Conservation (phyloP, 2,797 vertebrate genomes). For the Danio kyathit region DNA sequence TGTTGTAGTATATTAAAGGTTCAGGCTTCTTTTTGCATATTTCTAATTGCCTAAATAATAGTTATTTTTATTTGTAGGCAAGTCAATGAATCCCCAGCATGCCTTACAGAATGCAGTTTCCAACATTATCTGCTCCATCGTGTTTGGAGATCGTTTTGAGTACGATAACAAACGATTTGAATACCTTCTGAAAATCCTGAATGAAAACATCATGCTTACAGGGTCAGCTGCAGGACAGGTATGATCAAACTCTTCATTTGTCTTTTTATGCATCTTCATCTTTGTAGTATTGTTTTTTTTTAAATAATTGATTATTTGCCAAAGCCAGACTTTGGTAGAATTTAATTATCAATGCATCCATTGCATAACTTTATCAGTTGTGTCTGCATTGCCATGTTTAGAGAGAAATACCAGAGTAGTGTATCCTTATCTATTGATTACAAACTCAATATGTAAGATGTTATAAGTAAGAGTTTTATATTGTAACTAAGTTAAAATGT, state of each 20-base stretch:
- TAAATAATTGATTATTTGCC: too few species aligned
- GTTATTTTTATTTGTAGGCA: conserved; percentile 46
- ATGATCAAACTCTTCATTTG: not conserved
- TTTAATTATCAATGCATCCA: too few species aligned
- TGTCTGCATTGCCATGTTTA: too few species aligned
- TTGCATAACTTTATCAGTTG: too few species aligned
- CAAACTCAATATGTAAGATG: not conserved
- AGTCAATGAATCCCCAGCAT: conserved; percentile 52
- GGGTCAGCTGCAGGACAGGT: conserved; percentile 44
- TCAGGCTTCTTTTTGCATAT: not conserved
- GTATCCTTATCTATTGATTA: not conserved
- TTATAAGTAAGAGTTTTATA: too few species aligned
- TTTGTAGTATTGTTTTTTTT: too few species aligned
- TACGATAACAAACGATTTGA: conserved; percentile 51
- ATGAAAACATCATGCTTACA: conserved; percentile 20
- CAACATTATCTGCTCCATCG: conserved; percentile 68
- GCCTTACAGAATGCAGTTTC: conserved; percentile 58
- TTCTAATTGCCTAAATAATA: not conserved
- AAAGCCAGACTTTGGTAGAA: too few species aligned
- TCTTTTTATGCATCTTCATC: not conserved
- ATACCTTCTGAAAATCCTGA: conserved; percentile 3
- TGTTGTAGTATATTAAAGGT: not conserved
- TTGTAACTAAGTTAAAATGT: not conserved
- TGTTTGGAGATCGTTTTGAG: conserved; percentile 60
- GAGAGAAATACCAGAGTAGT: too few species aligned